Percentiles rank a stretch among this genome's conserved stretches.
phyloP scores from a whole-genome alignment of 2,888 invertebrate species.

The Hypsopygia costalis region DNA sequence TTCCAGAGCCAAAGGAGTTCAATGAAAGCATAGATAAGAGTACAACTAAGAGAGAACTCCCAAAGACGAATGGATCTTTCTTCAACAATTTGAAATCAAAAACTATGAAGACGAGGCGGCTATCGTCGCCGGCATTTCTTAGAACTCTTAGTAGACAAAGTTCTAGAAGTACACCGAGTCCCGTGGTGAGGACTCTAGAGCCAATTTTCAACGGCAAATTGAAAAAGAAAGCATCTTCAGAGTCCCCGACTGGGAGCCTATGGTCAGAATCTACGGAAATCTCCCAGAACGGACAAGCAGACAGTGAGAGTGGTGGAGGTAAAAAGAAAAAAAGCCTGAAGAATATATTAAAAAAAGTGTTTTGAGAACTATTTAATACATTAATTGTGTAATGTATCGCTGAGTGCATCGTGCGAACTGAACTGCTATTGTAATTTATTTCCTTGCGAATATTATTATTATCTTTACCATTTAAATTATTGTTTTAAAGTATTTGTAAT shows the following conservation, averaged over 20 bases:
- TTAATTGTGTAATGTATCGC: neutral
- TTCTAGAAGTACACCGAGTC: slow-evolving; percentile 62
- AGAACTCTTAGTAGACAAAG: slow-evolving; percentile 78
- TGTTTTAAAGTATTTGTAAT: slow-evolving; percentile 48
- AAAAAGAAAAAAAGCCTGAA: slow-evolving; percentile 86
- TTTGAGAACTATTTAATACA: slow-evolving; percentile 69
- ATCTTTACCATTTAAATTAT: slow-evolving; percentile 25
- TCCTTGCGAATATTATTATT: slow-evolving; percentile 51
- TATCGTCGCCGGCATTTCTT: slow-evolving; percentile 82
- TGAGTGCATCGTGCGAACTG: slow-evolving; percentile 15
- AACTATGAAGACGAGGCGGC: slow-evolving; percentile 72
- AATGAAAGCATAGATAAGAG: slow-evolving; percentile 32
- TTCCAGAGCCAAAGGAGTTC: slow-evolving; percentile 65
- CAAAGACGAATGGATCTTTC: slow-evolving; percentile 71
- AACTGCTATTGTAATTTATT: slow-evolving; percentile 64
- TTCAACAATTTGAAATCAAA: slow-evolving; percentile 70
- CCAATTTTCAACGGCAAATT: slow-evolving; percentile 60
- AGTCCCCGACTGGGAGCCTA: slow-evolving; percentile 68
- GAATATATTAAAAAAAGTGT: slow-evolving; percentile 89
- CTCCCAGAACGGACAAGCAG: slow-evolving; percentile 57
- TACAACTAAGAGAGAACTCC: slow-evolving; percentile 44
- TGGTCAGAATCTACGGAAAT: slow-evolving; percentile 74
- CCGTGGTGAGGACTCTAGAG: slow-evolving; percentile 50
- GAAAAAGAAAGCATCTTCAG: slow-evolving; percentile 58
- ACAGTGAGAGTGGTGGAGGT: slow-evolving; percentile 42